Evolutionary conservation across 2,113 vertebrate species (phyloP).

Genomic region (Nannospalax galili): DNA sequence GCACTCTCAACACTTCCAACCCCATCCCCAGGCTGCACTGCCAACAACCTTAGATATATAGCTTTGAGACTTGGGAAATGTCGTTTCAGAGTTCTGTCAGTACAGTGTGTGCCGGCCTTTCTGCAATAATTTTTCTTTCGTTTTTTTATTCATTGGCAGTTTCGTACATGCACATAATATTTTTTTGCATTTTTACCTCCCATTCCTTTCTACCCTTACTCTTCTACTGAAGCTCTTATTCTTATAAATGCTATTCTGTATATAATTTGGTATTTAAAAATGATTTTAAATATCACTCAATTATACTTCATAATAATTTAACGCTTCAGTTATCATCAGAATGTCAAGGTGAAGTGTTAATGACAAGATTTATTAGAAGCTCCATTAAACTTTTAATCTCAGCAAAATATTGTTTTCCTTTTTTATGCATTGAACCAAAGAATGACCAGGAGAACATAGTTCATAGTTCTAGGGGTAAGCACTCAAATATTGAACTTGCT

Average conservation of each 20-base stretch:
- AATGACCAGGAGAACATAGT: neutral
- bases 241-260: neutral
- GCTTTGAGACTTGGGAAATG: neutral
- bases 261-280: neutral
- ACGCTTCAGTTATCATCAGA: neutral
- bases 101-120: neutral
- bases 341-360: neutral
- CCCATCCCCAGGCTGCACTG: neutral
- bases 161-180: neutral
- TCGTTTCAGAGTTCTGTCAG: neutral
- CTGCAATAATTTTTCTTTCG: neutral
- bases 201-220: neutral
- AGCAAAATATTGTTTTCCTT: neutral
- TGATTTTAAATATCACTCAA: neutral
- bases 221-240: neutral
- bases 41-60: neutral
- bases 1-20: neutral
- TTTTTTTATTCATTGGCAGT: neutral
- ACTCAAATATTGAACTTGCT: neutral
- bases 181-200: neutral
- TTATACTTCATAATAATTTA: neutral
- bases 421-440: neutral
- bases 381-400: neutral
- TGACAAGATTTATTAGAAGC: neutral
- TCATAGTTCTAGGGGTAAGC: neutral